Evolutionary conservation across 2,113 vertebrate genomes (phyloP), one percentile per base, ranked within the genome.

Genomic region (Misgurnus anguillicaudatus): DNA sequence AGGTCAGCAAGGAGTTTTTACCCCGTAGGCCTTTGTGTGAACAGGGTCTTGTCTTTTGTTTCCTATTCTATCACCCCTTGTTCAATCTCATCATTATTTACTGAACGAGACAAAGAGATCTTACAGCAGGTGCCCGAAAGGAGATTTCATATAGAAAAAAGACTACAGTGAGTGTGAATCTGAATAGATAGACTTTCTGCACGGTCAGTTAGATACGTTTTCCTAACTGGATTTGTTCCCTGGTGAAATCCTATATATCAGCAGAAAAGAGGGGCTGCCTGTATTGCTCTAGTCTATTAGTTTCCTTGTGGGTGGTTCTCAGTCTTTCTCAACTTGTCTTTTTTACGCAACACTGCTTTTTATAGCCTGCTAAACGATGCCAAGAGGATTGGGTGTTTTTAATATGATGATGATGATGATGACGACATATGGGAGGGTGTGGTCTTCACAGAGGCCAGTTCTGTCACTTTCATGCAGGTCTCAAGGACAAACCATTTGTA

Each of bases 1-100:
- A 93, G 90, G 92, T 92, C 92, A 92, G 82, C 81, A 85, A 85
- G 86, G 83, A 87, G 61, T 72, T 48, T 71, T 89, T 86, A 91
- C 88, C 90, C 89, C 79, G 71, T 62, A 82, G 87, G 86, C 86
- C 77, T 79, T 24, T 76, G 9, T 78, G 66, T 24, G 55, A 73
- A 63, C 87, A 84, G 74, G 80, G 82, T 83, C 62, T 75, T 72
- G 69, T 62, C 47, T 77, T 82, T 77, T 75, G 70, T 38, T 60
- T 42, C 57, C 68, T 42, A 19, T 57, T 47, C 70, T 51, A 81
- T 42, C 48, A 86, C 87, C 89, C 78, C 80, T 14, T 13, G 60
- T 75, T 77, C 72, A 42, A 66, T 24, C 17, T 24, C 58, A 24
- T 64, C 45, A 47, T 75, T 64, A 78, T 75, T 78, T 48, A 62